phyloP scores from a whole-genome alignment of 2,113 vertebrate species.

The Pyrgilauda ruficollis region DNA sequence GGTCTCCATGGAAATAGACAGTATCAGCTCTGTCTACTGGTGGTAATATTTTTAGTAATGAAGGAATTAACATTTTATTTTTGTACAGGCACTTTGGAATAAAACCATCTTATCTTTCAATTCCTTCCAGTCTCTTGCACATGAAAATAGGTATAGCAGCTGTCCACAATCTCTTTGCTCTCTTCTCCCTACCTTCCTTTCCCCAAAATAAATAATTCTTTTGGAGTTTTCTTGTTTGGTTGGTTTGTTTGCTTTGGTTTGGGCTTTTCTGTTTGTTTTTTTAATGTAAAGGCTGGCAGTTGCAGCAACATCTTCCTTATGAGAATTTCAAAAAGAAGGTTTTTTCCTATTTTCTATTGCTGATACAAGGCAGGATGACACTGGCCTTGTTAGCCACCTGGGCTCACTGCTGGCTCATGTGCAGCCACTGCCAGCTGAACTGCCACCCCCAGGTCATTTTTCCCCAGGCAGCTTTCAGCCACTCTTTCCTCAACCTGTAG shows the following conservation, averaged over 20 bases:
- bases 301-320: background rate
- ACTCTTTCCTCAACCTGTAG: background rate
- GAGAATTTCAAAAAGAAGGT: background rate
- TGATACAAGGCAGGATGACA: background rate
- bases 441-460: background rate
- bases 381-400: no score
- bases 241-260: background rate
- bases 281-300: background rate
- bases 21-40: background rate
- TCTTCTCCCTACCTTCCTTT: background rate
- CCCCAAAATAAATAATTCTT: background rate
- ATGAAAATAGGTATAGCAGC: background rate
- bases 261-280: background rate
- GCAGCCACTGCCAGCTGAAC: background rate
- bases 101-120: background rate
- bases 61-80: slow-evolving; percentile 8
- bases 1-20: slow-evolving; percentile 5
- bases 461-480: background rate
- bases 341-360: background rate
- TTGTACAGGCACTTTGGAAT: background rate
- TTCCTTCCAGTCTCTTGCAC: background rate
- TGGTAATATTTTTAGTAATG: background rate
- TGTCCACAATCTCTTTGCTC: background rate
- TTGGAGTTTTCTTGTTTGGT: background rate
- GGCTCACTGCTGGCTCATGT: no score